Evolutionary conservation across 1,140 invertebrate genomes (phyloP).

Genomic region (Nylanderia fulva): DNA sequence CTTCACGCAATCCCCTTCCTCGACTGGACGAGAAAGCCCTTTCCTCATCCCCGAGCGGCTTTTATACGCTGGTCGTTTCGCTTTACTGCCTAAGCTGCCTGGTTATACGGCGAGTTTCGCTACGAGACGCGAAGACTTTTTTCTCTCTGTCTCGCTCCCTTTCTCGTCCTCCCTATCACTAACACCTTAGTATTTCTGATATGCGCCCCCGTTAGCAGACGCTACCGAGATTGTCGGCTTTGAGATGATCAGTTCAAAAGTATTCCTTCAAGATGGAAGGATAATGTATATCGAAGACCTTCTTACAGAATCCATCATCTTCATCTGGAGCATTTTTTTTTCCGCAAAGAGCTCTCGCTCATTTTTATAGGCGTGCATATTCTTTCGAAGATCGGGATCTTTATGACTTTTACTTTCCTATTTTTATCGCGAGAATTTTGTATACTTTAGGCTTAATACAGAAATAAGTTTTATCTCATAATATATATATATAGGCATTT

Average conservation of each 20-base stretch:
- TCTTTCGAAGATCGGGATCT: neutral
- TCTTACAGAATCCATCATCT: neutral
- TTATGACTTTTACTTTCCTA: too few species aligned
- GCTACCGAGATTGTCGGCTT: neutral
- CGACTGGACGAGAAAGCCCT: constrained; percentile 56
- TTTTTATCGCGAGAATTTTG: too few species aligned
- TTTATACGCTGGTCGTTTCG: constrained; percentile 75
- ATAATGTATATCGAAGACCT: neutral
- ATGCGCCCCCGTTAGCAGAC: neutral
- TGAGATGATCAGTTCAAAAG: neutral
- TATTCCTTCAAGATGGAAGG: neutral
- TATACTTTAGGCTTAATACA: too few species aligned
- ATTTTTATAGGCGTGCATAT: neutral
- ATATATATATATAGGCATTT: too few species aligned
- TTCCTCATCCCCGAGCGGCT: constrained; percentile 40
- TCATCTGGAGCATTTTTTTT: neutral
- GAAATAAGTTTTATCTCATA: too few species aligned
- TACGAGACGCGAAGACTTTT: constrained; percentile 24
- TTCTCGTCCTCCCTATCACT: too few species aligned
- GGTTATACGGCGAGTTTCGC: constrained; percentile 49
- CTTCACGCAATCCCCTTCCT: constrained; percentile 5
- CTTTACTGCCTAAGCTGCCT: constrained; percentile 67
- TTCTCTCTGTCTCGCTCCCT: neutral
- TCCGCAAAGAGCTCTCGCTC: neutral
- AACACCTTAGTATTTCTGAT: neutral